Evolutionary conservation across 2,797 vertebrate genomes (phyloP), one percentile per base, ranked within the genome.

Genomic region (Pseudochirops cupreus): DNA sequence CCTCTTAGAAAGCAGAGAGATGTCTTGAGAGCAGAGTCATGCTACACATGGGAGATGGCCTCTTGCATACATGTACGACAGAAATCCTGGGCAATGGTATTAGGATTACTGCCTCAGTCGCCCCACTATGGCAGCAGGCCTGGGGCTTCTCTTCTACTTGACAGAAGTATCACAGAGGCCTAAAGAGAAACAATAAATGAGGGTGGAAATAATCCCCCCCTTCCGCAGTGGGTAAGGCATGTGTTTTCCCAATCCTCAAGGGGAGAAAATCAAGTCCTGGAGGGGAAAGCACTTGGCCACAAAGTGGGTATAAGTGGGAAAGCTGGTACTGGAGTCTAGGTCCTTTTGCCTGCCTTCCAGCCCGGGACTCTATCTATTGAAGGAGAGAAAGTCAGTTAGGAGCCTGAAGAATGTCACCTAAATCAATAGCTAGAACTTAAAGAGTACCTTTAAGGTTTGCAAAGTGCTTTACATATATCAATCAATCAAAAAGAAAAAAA

Each of bases 171-270:
- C 31, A 93, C 12, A 95, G 82, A 91, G 92, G 39, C 14, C 46
- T 92, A 91, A 92, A 31, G 24, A 95, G 92, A 67, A 54, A 91
- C 33, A 58, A 92, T 91, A 94, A 91, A 74, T 39, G 91, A 92
- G 56, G 54, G 39, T 26, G 5, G 39, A 50, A 46, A 87, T 46
- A 50, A 39, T 10, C 39, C 46, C 9, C 39, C 39, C 53, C 53
- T 12, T 9, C 53, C 11, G 0, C 53, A 53, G 53, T 87, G 39
- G 74, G 3, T 24, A 46, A 87, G 21, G 2, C 39, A 87, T 46
- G 0, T 46, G 9, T 26, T 87, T 46, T 26, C 39, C 24, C 24
- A 3, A 87, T 87, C 26, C 50, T 28, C 4, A 3, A 26, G 39
- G 10, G 10, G 31, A 87, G 7, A 87, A 74, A 74, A 67, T 39